phyloP scores from a whole-genome alignment of 2,113 vertebrate genomes.

The Neoarius graeffei region DNA sequence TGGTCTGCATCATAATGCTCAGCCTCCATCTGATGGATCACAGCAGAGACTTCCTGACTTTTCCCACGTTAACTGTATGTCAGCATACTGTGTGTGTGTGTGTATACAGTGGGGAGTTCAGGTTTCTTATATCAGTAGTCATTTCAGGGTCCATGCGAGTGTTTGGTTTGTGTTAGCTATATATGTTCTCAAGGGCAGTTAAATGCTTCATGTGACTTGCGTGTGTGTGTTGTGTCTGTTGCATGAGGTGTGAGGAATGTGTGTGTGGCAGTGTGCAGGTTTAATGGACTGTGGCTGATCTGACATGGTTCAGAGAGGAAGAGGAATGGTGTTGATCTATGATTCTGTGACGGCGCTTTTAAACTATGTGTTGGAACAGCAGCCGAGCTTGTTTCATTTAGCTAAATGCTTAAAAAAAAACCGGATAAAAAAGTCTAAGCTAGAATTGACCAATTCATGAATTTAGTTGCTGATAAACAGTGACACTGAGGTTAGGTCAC shows the following conservation, averaged over 20 bases:
- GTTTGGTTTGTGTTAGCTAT: slow-evolving; percentile 36
- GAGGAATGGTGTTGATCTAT: slow-evolving; percentile 30
- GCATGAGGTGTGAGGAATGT: slow-evolving; percentile 29
- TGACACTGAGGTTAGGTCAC: background rate
- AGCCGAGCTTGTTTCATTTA: background rate
- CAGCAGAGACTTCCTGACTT: slow-evolving; percentile 58
- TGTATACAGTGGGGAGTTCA: slow-evolving; percentile 17
- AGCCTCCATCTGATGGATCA: slow-evolving; percentile 55
- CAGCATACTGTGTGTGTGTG: slow-evolving; percentile 39
- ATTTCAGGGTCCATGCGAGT: slow-evolving; percentile 21
- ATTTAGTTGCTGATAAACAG: background rate
- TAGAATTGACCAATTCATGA: background rate
- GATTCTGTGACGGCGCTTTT: background rate
- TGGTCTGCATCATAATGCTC: slow-evolving; percentile 38
- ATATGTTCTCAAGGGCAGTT: slow-evolving; percentile 4
- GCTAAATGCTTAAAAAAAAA: background rate
- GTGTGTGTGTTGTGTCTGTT: background rate
- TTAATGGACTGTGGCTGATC: slow-evolving; percentile 47
- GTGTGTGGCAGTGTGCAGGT: slow-evolving; percentile 11
- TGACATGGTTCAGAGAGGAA: slow-evolving; percentile 18
- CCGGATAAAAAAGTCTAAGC: background rate
- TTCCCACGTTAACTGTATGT: slow-evolving; percentile 55
- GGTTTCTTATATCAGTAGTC: slow-evolving; percentile 34
- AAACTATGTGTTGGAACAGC: background rate
- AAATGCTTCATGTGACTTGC: slow-evolving; percentile 24